Percentiles rank a stretch among this genome's conserved stretches.
These are phyloP conservation scores for Pelobates cultripes DNA, from an alignment of 2,797 vertebrate species.

Conservation along the genomic window DNA sequence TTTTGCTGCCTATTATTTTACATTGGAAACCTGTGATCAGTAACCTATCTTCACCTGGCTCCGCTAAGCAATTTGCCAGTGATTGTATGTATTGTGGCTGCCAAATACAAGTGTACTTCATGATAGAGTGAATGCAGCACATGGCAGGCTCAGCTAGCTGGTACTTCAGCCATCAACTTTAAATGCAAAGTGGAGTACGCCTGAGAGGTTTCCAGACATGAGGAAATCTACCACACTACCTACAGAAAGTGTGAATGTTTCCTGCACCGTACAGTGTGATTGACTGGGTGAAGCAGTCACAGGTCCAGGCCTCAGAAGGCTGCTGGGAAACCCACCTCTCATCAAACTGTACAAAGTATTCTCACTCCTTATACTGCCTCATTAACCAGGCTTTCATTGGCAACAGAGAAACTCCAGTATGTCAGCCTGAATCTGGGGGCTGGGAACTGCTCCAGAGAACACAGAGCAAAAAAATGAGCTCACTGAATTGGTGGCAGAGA, in stretches of 20 bases:
- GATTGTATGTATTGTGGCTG: too few relatives aligned
- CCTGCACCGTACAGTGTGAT: neutral
- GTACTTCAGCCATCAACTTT: too few relatives aligned
- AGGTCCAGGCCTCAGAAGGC: neutral
- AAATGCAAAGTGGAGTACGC: too few relatives aligned
- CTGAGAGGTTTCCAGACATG: too few relatives aligned
- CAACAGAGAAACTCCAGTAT: constrained; percentile 48
- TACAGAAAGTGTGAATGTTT: neutral
- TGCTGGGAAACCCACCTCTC: constrained; percentile 28
- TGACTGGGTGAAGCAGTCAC: neutral
- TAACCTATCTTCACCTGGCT: too few relatives aligned
- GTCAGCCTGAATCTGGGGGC: constrained; percentile 37
- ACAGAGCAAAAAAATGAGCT: constrained; percentile 43
- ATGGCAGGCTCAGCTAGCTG: too few relatives aligned
- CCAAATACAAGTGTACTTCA: too few relatives aligned
- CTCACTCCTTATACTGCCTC: constrained; percentile 45
- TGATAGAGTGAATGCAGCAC: too few relatives aligned
- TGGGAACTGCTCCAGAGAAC: constrained; percentile 53
- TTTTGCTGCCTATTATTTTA: too few relatives aligned
- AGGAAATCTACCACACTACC: too few relatives aligned
- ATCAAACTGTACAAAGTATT: neutral
- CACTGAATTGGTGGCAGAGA: constrained; percentile 3
- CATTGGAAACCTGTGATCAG: too few relatives aligned
- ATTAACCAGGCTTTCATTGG: constrained; percentile 34
- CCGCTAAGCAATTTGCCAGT: too few relatives aligned